Conservation (phyloP, 1,140 invertebrate genomes). For the Prorops nasuta region DNA sequence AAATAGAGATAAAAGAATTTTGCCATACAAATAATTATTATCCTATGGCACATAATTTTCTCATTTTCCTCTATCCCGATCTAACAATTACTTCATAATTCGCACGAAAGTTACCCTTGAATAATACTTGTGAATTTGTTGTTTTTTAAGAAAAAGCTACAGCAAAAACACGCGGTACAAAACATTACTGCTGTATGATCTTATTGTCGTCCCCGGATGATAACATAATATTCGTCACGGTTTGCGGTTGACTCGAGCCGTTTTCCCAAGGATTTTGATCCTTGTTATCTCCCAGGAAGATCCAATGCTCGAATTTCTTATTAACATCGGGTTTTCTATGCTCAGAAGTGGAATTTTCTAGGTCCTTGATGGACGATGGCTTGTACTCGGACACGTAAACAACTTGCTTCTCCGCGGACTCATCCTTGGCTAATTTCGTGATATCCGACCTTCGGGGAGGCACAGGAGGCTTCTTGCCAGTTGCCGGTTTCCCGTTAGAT, state of each 20-base stretch:
- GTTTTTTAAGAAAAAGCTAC: no score
- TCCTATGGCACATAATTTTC: conserved; percentile 14
- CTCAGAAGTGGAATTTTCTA: not conserved
- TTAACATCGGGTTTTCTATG: conserved; percentile 3
- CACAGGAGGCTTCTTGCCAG: conserved; percentile 49
- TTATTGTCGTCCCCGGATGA: conserved; percentile 32
- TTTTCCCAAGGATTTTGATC: conserved; percentile 41
- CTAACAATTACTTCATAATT: no score
- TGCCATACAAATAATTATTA: conserved; percentile 4
- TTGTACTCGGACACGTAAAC: conserved; percentile 53
- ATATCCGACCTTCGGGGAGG: conserved; percentile 47
- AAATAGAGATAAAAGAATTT: not conserved
- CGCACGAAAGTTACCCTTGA: no score
- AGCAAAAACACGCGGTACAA: no score
- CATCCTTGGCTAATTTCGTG: conserved; percentile 31
- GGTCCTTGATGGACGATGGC: conserved; percentile 25
- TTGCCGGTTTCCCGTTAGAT: conserved; percentile 42
- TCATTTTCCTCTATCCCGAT: no score
- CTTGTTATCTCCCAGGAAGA: conserved; percentile 38
- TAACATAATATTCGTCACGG: conserved; percentile 43
- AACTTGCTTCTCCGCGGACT: conserved; percentile 40
- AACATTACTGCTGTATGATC: not conserved
- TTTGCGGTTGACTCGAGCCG: conserved; percentile 36
- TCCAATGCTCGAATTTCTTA: conserved; percentile 43
- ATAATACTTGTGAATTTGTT: no score